Evolutionary conservation across 2,113 vertebrate species (phyloP).

Genomic region (Hippopotamus amphibius): DNA sequence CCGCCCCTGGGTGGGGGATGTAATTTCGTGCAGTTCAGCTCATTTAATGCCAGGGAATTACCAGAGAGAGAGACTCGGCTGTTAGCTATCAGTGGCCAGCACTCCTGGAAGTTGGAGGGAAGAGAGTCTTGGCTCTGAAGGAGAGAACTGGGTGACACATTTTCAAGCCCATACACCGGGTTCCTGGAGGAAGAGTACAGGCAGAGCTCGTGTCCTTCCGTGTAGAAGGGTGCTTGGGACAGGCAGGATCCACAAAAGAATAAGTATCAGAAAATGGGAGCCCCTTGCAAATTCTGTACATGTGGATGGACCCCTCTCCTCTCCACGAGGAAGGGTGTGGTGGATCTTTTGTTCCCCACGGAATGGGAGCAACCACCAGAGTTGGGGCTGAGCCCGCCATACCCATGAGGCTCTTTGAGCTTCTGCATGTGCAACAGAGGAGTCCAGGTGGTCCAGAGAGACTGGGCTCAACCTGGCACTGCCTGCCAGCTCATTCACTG

Average conservation of each 20-base stretch:
- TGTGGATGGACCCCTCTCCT: not conserved
- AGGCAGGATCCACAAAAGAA: not conserved
- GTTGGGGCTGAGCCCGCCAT: too few relatives aligned
- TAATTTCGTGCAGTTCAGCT: too few relatives aligned
- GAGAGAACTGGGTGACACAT: not conserved
- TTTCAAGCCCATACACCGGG: not conserved
- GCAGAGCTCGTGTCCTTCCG: not conserved
- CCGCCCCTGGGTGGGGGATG: too few relatives aligned
- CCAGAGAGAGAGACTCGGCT: too few relatives aligned
- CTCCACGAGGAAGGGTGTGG: not conserved
- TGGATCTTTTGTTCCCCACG: not conserved
- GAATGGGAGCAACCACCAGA: not conserved
- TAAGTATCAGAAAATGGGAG: not conserved
- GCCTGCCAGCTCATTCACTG: not conserved
- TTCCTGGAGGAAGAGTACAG: not conserved
- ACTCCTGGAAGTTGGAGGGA: not conserved
- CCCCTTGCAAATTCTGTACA: not conserved
- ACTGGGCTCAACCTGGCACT: not conserved
- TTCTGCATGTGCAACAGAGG: not conserved
- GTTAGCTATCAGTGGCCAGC: not conserved
- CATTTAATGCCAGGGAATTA: too few relatives aligned
- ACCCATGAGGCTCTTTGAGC: not conserved
- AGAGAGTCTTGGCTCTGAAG: not conserved
- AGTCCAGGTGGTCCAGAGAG: too few relatives aligned
- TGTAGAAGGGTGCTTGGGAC: not conserved